Percentiles rank a stretch among this genome's conserved stretches.
Conservation (phyloP, 2,797 vertebrate species). For the Scolopax bukidnonensis region DNA sequence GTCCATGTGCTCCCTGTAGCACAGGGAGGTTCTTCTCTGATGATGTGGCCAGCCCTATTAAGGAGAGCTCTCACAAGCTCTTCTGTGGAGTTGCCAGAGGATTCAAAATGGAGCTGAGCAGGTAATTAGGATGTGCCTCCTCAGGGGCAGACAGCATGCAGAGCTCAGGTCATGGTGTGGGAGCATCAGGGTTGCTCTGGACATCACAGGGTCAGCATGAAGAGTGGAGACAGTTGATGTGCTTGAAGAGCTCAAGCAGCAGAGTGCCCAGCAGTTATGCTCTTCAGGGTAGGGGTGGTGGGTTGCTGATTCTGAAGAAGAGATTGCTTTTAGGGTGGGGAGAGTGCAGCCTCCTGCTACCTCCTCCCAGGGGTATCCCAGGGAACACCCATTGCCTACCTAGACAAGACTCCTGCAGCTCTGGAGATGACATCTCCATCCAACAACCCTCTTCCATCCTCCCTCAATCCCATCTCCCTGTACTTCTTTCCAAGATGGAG, state of each 20-base stretch:
- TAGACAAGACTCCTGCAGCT: neutral
- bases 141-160: neutral
- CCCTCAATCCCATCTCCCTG: neutral
- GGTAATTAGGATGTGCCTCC: neutral
- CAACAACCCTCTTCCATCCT: neutral
- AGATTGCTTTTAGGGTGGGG: neutral
- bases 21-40: accelerated
- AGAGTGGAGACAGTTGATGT: neutral
- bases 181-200: neutral
- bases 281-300: neutral
- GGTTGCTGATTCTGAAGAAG: neutral
- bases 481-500: neutral
- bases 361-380: neutral
- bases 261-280: neutral
- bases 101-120: neutral
- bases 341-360: neutral
- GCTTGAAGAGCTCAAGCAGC: neutral
- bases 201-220: neutral
- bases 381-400: neutral
- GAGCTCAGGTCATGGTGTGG: neutral
- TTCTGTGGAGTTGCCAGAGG: neutral
- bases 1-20: neutral
- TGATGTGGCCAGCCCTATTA: neutral
- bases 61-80: neutral
- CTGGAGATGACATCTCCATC: neutral